These are phyloP conservation scores for Belgica antarctica DNA, from an alignment of 2,888 invertebrate genomes.

Conservation along the genomic window DNA sequence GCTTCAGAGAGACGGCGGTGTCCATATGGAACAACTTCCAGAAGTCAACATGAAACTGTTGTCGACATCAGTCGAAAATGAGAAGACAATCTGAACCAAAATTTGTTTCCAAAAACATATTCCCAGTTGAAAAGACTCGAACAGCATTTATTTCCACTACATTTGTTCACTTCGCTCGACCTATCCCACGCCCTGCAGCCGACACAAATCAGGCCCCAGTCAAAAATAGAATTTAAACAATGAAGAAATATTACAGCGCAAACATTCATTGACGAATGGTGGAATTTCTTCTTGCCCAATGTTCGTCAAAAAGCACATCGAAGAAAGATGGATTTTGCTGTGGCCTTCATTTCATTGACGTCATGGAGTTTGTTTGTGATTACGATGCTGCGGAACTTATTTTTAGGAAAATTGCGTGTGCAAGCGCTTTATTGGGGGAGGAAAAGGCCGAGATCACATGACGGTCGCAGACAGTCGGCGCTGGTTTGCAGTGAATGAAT, in stretches of 20 bases:
- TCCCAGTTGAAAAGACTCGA: too few relatives aligned
- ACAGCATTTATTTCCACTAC: too few relatives aligned
- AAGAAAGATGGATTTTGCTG: not conserved
- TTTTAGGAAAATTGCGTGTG: conserved; percentile 15
- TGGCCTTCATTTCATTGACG: not conserved
- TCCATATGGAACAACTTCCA: too few relatives aligned
- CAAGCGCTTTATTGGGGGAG: not conserved
- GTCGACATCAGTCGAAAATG: too few relatives aligned
- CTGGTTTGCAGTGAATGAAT: conserved; percentile 7
- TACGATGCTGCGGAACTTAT: not conserved
- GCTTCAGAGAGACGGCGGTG: too few relatives aligned
- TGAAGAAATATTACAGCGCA: not conserved
- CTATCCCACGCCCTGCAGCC: too few relatives aligned
- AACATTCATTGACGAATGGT: too few relatives aligned
- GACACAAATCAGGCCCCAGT: too few relatives aligned
- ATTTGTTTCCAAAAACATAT: too few relatives aligned
- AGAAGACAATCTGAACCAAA: too few relatives aligned
- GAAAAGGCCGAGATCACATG: conserved; percentile 15
- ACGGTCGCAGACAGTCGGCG: not conserved
- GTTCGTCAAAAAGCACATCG: not conserved
- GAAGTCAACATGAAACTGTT: not conserved
- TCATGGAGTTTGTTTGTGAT: conserved; percentile 23
- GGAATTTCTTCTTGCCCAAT: too few relatives aligned
- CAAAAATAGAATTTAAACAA: not conserved
- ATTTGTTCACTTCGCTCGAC: too few relatives aligned